Conservation (phyloP, 2,888 invertebrate species). For the Cheilosia soror region DNA sequence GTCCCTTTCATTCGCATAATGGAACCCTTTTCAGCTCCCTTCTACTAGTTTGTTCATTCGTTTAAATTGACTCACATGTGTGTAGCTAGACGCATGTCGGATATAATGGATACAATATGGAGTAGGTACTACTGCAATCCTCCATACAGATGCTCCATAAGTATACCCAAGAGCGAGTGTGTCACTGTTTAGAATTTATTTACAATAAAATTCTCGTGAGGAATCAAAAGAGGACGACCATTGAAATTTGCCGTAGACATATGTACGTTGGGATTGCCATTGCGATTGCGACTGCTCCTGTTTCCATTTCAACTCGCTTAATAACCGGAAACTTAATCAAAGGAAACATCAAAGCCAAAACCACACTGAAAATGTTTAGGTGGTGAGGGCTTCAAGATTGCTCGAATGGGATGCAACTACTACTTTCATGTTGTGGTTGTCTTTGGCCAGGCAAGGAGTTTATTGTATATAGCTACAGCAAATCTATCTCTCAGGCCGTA, state of each 20-base stretch:
- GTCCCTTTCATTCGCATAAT: conserved; percentile 14
- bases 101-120: neutral
- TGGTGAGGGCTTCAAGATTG: conserved; percentile 43
- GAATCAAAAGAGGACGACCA: conserved; percentile 40
- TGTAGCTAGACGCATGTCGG: neutral
- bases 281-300: conserved; percentile 14
- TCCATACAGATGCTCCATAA: conserved; percentile 2
- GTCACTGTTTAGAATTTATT: conserved; percentile 54
- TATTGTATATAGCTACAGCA: neutral
- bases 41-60: conserved; percentile 4
- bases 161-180: conserved; percentile 14
- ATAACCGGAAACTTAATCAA: conserved; percentile 67
- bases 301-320: conserved; percentile 23
- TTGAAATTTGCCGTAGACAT: conserved; percentile 20
- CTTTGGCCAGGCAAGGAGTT: neutral
- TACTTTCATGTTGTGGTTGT: conserved; percentile 28
- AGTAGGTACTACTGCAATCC: conserved; percentile 16
- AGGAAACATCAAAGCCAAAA: conserved; percentile 67
- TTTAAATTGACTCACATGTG: conserved; percentile 46
- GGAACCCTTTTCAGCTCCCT: conserved; percentile 14
- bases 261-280: neutral
- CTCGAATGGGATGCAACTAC: conserved; percentile 2
- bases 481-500: conserved; percentile 2
- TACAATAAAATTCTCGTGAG: conserved; percentile 45
- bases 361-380: conserved; percentile 49